These are phyloP conservation scores for Craniophora ligustri DNA, from an alignment of 2,888 invertebrate species.

Conservation along the genomic window DNA sequence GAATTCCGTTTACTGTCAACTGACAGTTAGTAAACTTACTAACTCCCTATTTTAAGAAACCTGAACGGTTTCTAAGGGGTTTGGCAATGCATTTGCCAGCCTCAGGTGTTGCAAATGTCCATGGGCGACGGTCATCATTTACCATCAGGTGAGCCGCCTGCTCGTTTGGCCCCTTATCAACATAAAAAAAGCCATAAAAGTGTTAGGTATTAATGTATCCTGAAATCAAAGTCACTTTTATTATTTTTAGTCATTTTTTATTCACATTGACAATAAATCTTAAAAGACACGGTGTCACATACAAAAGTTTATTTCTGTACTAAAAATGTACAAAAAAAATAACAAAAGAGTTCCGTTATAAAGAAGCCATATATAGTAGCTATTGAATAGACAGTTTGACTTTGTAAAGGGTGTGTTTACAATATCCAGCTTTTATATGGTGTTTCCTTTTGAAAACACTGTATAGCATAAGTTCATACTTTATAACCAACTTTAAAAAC, in stretches of 20 bases:
- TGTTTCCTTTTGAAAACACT: constrained; percentile 29
- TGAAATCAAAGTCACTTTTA: constrained; percentile 5
- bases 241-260: too few species aligned
- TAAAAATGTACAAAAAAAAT: constrained; percentile 50
- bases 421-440: constrained; percentile 51
- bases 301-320: constrained; percentile 28
- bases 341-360: constrained; percentile 58
- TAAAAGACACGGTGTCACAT: constrained; percentile 16
- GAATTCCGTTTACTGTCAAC: too few species aligned
- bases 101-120: too few species aligned
- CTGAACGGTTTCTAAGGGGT: too few species aligned
- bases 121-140: too few species aligned
- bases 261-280: constrained; percentile 23
- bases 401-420: constrained; percentile 54
- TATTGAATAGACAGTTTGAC: constrained; percentile 57
- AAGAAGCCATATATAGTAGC: constrained; percentile 53
- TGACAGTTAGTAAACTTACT: too few species aligned
- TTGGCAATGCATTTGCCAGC: too few species aligned
- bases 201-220: neutral
- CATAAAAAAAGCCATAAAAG: too few species aligned
- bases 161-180: too few species aligned
- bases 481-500: neutral
- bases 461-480: neutral
- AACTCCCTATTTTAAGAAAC: too few species aligned
- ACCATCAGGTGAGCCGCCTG: too few species aligned